Percentiles rank a stretch among this genome's conserved stretches.
Evolutionary conservation across 2,797 vertebrate species (phyloP).

Genomic region (Novumbra hubbsi): DNA sequence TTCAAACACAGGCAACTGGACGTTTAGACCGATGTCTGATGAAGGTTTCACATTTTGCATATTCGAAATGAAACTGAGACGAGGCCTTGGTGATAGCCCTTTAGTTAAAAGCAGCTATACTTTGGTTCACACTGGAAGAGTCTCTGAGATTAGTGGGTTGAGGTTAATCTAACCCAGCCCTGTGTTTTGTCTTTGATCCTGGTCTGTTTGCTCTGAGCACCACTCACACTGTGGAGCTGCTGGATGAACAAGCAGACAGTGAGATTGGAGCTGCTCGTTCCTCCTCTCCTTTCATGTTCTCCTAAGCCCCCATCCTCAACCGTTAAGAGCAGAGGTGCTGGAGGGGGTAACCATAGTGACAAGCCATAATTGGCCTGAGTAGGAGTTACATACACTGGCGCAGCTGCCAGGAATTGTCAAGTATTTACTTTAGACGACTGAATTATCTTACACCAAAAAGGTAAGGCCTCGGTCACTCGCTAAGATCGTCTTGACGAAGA

Average conservation of each 20-base stretch:
- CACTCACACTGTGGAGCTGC: conserved; percentile 8
- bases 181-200: conserved; percentile 52
- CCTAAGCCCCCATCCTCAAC: conserved; percentile 57
- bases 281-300: conserved; percentile 50
- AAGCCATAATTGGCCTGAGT: conserved; percentile 57
- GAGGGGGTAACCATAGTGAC: conserved; percentile 41
- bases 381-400: conserved; percentile 37
- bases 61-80: background rate
- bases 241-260: background rate
- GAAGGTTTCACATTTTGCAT: background rate
- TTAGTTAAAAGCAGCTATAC: background rate
- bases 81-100: background rate
- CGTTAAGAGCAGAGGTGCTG: conserved; percentile 55
- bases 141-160: conserved; percentile 43
- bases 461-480: background rate
- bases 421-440: conserved; percentile 59
- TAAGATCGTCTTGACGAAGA: background rate
- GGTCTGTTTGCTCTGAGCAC: conserved; percentile 40
- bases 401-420: conserved; percentile 54
- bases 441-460: conserved; percentile 19
- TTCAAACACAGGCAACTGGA: conserved; percentile 37
- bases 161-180: conserved; percentile 41
- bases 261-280: conserved; percentile 6
- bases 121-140: conserved; percentile 6
- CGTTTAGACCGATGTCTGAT: too few species aligned